Conservation (phyloP, 2,888 invertebrate species). For the Listrodromus nycthemerus region DNA sequence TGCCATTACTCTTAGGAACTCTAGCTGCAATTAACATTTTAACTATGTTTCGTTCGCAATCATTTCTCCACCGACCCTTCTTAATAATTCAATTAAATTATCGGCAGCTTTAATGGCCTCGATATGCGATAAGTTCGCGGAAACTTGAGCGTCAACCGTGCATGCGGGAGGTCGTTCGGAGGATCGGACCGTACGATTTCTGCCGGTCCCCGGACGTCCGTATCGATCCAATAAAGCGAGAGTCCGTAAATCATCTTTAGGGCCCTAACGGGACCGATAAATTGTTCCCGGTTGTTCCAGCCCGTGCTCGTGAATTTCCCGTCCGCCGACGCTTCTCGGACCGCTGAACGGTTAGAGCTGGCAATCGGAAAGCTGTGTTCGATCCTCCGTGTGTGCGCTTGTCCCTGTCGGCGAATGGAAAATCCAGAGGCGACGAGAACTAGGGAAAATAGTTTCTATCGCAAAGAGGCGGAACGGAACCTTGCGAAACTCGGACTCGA, state of each 20-base stretch:
- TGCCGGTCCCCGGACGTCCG: slow-evolving; percentile 2
- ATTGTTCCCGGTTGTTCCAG: slow-evolving; percentile 1
- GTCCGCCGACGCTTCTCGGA: background rate
- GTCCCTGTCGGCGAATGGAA: too few species aligned
- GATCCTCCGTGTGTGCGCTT: background rate
- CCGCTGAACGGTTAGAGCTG: background rate
- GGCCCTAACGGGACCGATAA: slow-evolving; percentile 56
- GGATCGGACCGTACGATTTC: background rate
- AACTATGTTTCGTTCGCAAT: background rate
- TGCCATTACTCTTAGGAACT: background rate
- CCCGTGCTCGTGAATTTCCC: slow-evolving; percentile 37
- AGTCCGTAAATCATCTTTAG: slow-evolving; percentile 56
- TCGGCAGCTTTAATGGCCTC: background rate
- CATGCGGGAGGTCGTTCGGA: background rate
- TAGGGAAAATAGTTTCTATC: slow-evolving; percentile 9
- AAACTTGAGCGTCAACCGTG: slow-evolving; percentile 1
- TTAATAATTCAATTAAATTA: slow-evolving; percentile 8
- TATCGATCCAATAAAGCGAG: slow-evolving; percentile 25
- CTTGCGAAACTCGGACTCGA: slow-evolving; percentile 3
- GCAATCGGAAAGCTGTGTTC: slow-evolving; percentile 10
- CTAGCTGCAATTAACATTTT: background rate
- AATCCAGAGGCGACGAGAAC: background rate
- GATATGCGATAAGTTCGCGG: slow-evolving; percentile 21
- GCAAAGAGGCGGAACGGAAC: background rate
- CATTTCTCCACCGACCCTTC: background rate